phyloP scores from a whole-genome alignment of 2,113 vertebrate genomes.

The Catagonus wagneri region DNA sequence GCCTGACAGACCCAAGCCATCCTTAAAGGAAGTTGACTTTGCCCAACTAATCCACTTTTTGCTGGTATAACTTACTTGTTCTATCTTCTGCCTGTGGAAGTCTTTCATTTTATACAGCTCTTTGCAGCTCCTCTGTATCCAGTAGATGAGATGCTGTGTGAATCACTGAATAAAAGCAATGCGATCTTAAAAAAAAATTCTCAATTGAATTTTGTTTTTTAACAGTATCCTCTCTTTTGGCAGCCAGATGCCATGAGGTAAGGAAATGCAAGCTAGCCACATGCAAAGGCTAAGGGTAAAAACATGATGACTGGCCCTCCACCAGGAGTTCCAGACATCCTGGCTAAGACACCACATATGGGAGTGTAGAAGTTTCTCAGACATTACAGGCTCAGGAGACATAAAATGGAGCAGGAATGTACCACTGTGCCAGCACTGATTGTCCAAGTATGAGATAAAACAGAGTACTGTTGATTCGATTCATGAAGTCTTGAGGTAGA shows the following conservation, averaged over 20 bases:
- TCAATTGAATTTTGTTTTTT: background rate
- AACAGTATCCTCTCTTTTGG: background rate
- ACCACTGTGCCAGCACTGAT: background rate
- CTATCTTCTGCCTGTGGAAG: background rate
- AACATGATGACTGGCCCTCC: background rate
- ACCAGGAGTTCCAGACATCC: background rate
- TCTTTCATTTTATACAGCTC: background rate
- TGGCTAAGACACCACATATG: background rate
- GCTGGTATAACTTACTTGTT: background rate
- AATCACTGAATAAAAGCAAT: background rate
- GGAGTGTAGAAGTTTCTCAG: background rate
- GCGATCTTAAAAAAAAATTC: background rate
- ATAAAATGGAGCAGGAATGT: background rate
- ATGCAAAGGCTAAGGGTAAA: background rate
- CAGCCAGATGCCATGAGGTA: background rate
- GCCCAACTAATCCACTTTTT: background rate
- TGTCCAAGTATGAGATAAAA: background rate
- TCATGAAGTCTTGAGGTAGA: background rate
- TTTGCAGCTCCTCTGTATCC: background rate
- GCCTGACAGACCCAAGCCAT: background rate
- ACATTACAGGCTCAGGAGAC: background rate
- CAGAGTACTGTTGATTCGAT: background rate
- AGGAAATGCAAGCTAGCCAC: background rate
- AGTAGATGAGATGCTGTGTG: background rate
- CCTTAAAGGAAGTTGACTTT: background rate